phyloP scores from a whole-genome alignment of 1,140 invertebrate species.

The Camponotus vicinus region DNA sequence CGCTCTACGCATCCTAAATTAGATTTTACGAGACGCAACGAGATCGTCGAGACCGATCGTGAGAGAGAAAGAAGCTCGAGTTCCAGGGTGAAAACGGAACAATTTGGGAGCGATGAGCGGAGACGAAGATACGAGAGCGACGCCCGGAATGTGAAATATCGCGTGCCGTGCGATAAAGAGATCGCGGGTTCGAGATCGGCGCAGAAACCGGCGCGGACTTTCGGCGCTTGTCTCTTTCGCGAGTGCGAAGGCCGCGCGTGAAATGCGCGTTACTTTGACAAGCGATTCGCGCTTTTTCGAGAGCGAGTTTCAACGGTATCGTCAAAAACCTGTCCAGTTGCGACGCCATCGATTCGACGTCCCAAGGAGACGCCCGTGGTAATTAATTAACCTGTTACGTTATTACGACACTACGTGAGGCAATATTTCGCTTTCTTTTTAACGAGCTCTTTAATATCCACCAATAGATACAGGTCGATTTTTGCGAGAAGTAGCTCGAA shows the following conservation, averaged over 20 bases:
- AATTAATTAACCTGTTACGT: constrained; percentile 24
- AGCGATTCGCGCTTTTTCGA: neutral
- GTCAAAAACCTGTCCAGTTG: neutral
- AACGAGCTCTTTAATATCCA: neutral
- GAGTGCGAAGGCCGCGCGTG: neutral
- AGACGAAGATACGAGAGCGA: constrained; percentile 15
- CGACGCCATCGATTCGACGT: neutral
- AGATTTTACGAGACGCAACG: too few relatives aligned
- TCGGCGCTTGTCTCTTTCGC: neutral
- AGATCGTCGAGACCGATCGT: neutral
- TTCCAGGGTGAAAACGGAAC: neutral
- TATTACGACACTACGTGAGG: too few relatives aligned
- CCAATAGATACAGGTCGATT: neutral
- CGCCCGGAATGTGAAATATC: constrained; percentile 18
- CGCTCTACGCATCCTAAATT: too few relatives aligned
- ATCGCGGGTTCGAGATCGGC: neutral
- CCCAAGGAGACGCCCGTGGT: constrained; percentile 18
- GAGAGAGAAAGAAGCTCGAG: neutral
- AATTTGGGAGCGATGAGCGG: neutral
- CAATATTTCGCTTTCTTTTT: neutral
- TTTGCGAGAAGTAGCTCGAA: neutral
- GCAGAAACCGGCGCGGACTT: constrained; percentile 3
- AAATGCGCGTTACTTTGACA: neutral
- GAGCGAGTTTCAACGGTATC: neutral
- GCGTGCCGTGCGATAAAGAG: constrained; percentile 12